These are phyloP conservation scores for Drosophila austrosaltans DNA, from an alignment of 2,888 invertebrate species.

Conservation along the genomic window DNA sequence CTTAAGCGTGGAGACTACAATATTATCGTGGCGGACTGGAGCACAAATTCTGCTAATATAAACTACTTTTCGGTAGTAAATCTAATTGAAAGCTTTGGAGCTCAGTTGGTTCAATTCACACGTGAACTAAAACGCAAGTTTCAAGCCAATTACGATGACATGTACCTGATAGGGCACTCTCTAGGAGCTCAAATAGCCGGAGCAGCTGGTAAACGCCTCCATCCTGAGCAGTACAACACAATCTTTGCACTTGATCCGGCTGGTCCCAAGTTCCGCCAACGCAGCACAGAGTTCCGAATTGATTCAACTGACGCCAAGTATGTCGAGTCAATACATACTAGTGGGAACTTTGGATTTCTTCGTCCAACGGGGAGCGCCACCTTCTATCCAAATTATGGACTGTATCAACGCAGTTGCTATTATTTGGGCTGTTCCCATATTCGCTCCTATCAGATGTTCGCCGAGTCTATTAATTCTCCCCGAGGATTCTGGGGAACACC, in stretches of 20 bases:
- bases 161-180: slow-evolving; percentile 82
- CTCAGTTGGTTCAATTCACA: slow-evolving; percentile 73
- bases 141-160: slow-evolving; percentile 58
- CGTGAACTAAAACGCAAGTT: slow-evolving; percentile 63
- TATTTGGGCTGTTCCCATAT: slow-evolving; percentile 81
- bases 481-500: slow-evolving; percentile 79
- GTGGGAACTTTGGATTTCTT: slow-evolving; percentile 79
- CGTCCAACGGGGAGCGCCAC: slow-evolving; percentile 81
- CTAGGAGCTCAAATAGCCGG: slow-evolving; percentile 83
- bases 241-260: slow-evolving; percentile 83
- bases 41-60: slow-evolving; percentile 72
- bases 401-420: slow-evolving; percentile 73
- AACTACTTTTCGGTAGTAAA: slow-evolving; percentile 78
- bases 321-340: slow-evolving; percentile 83
- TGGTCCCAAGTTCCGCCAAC: slow-evolving; percentile 74
- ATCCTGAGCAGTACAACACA: slow-evolving; percentile 72
- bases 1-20: slow-evolving; percentile 71
- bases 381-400: slow-evolving; percentile 83
- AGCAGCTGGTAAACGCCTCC: slow-evolving; percentile 74
- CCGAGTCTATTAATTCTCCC: slow-evolving; percentile 77
- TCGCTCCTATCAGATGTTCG: slow-evolving; percentile 80
- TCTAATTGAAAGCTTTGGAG: slow-evolving; percentile 73
- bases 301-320: slow-evolving; percentile 80
- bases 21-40: slow-evolving; percentile 81
- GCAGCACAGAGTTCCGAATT: slow-evolving; percentile 73